A percentile compares a stretch with the other conserved stretches of the same genome.
Evolutionary conservation across 2,113 vertebrate species (phyloP).

Genomic region (Myocastor coypus): DNA sequence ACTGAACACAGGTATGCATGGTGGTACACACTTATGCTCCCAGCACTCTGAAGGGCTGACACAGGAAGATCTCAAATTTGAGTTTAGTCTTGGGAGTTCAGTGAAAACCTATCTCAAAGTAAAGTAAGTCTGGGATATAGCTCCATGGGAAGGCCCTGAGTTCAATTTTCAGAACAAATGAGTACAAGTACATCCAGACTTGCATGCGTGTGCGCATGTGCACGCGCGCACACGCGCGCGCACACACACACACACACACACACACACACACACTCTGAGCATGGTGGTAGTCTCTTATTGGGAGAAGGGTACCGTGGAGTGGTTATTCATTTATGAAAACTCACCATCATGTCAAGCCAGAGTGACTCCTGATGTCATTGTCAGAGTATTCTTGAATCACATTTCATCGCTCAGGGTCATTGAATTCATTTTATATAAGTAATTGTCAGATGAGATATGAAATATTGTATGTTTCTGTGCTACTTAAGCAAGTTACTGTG

Average conservation of each 20-base stretch:
- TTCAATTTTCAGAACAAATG: not conserved
- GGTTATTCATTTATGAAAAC: not conserved
- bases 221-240: too few relatives aligned
- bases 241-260: not conserved
- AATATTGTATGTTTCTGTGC: conserved; percentile 11
- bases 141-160: not conserved
- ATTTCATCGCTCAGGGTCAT: not conserved
- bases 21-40: not conserved
- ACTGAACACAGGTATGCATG: not conserved
- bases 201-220: too few relatives aligned
- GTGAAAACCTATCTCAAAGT: not conserved
- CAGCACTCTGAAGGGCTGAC: not conserved
- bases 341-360: not conserved
- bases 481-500: not conserved
- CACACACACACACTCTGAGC: not conserved
- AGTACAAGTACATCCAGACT: too few relatives aligned
- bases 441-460: conserved; percentile 1
- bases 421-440: conserved; percentile 41
- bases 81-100: not conserved
- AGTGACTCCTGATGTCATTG: not conserved
- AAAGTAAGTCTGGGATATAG: not conserved
- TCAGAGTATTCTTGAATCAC: not conserved
- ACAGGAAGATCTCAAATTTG: not conserved
- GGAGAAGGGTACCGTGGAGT: not conserved
- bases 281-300: not conserved